Base-by-base conservation (phyloP, 2,888 invertebrate species). In the Fragum whitleyi region DNA sequence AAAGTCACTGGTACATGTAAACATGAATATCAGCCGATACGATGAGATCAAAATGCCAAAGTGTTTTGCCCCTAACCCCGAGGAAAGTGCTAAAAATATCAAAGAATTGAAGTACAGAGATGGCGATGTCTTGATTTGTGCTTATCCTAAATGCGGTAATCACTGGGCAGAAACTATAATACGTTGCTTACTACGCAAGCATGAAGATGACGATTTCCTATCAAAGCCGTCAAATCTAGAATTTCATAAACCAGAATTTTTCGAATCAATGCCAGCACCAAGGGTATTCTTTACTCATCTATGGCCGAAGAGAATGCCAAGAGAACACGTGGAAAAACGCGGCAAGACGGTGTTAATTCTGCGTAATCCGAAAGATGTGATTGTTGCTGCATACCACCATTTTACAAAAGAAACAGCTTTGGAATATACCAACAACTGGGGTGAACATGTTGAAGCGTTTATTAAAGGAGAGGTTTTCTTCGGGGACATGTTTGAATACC, bases 241-340 rank as follows among this genome's bases (percentile, higher is more conserved):
- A 2, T 21, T 62, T n/a, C 11, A n/a, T 21, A 9, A 23, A 5
- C 62, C 32, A 28, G 62, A 62, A 32, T 36, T 32, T 7, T 29
- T 62, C 9, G 28, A 19, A 19, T n/a, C n/a, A 11, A 32, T 62
- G 36, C 16, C 3, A 29, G 19, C 9, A 9, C 62, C 62, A 16
- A 32, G 62, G n/a, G 62, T 62, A n/a, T n/a, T 62, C 32, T 62
- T 36, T 36, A 62, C 32, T n/a, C 62, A 62, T 36, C 16, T 62
- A 16, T n/a, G 36, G n/a, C 62, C 62, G 32, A 36, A 62, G 11
- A 14, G 62, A 32, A n/a, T 62, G n/a, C 62, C 62, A 32, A n/a
- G 11, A 32, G 62, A 62, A 5, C 62, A 62, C 36, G 62, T 62
- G 32, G 28, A 62, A 32, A 62, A 32, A 5, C 32, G 62, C n/a